These are phyloP conservation scores for Drosophila orena DNA, from an alignment of 1,140 invertebrate species.

Conservation along the genomic window DNA sequence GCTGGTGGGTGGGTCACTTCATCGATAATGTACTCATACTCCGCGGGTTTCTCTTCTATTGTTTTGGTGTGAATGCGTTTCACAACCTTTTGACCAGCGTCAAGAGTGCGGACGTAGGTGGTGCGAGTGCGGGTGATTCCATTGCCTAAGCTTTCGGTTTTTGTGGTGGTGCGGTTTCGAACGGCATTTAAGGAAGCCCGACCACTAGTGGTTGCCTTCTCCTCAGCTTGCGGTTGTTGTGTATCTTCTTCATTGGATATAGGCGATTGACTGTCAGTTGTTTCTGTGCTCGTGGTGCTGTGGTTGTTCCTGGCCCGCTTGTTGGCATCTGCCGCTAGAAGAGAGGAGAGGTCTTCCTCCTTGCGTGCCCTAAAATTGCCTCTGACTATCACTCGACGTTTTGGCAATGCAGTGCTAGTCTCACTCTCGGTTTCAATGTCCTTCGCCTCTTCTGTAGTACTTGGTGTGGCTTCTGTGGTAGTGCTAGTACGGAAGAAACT, in stretches of 20 bases:
- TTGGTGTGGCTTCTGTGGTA: constrained; percentile 15
- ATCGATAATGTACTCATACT: constrained; percentile 74
- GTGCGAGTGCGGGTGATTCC: constrained; percentile 68
- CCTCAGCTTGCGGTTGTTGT: not conserved
- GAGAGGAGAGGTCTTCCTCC: constrained; percentile 66
- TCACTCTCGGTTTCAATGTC: constrained; percentile 1
- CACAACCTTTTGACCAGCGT: constrained; percentile 57
- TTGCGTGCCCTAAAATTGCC: constrained; percentile 62
- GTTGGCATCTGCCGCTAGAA: constrained; percentile 62
- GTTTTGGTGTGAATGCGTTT: constrained; percentile 70
- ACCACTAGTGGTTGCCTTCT: not conserved
- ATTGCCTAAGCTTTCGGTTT: constrained; percentile 58
- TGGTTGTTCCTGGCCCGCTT: constrained; percentile 30
- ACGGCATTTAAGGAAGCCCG: constrained; percentile 16
- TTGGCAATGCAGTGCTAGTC: constrained; percentile 28
- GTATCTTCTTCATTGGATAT: not conserved
- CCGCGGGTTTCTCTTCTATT: constrained; percentile 61
- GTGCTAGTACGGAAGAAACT: constrained; percentile 29
- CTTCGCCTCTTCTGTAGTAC: not conserved
- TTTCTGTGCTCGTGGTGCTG: constrained; percentile 8
- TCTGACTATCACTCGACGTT: constrained; percentile 48
- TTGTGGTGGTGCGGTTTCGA: constrained; percentile 59
- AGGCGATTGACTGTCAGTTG: not conserved
- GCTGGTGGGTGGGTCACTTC: constrained; percentile 42
- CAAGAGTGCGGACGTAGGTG: constrained; percentile 58